Conservation (phyloP, 92 coral and sea anemone genomes). For the Porites divaricata region DNA sequence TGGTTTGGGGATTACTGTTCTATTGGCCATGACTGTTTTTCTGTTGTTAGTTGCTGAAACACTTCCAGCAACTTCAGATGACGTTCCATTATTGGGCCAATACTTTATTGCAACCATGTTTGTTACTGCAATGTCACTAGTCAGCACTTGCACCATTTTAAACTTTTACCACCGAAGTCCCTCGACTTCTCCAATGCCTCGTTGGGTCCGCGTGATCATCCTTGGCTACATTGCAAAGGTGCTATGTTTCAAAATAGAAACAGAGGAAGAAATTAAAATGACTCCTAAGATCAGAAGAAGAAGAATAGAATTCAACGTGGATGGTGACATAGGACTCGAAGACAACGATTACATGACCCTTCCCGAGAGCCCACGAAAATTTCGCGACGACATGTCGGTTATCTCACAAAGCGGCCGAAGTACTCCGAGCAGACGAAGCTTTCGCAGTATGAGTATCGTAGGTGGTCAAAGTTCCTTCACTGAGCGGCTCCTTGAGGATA, state of each 20-base stretch:
- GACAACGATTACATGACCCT: slow-evolving; percentile 48
- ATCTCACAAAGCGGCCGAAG: slow-evolving; percentile 73
- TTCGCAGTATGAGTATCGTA: slow-evolving; percentile 67
- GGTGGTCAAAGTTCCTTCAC: slow-evolving; percentile 67
- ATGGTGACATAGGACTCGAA: slow-evolving; percentile 62
- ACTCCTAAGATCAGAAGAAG: slow-evolving; percentile 53
- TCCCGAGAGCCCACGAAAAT: slow-evolving; percentile 60
- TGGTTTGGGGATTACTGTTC: slow-evolving; percentile 93
- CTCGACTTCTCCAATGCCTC: slow-evolving; percentile 94
- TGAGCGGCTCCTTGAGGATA: slow-evolving; percentile 81
- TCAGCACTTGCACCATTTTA: slow-evolving; percentile 86
- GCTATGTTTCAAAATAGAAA: slow-evolving; percentile 71
- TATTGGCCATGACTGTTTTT: slow-evolving; percentile 95
- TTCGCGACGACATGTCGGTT: slow-evolving; percentile 66
- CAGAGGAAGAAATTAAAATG: slow-evolving; percentile 65
- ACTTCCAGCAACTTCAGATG: slow-evolving; percentile 91
- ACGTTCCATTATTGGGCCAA: slow-evolving; percentile 87
- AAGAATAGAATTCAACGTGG: slow-evolving; percentile 62
- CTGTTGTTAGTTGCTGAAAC: slow-evolving; percentile 89
- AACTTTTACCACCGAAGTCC: slow-evolving; percentile 92
- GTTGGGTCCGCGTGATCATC: slow-evolving; percentile 87
- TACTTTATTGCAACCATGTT: slow-evolving; percentile 89
- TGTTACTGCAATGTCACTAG: slow-evolving; percentile 88
- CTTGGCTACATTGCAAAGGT: slow-evolving; percentile 90
- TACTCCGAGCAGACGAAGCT: slow-evolving; percentile 73